A percentile compares a stretch with the other conserved stretches of the same genome.
These are phyloP conservation scores for Laspeyria flexula DNA, from an alignment of 2,888 invertebrate genomes.

Conservation along the genomic window DNA sequence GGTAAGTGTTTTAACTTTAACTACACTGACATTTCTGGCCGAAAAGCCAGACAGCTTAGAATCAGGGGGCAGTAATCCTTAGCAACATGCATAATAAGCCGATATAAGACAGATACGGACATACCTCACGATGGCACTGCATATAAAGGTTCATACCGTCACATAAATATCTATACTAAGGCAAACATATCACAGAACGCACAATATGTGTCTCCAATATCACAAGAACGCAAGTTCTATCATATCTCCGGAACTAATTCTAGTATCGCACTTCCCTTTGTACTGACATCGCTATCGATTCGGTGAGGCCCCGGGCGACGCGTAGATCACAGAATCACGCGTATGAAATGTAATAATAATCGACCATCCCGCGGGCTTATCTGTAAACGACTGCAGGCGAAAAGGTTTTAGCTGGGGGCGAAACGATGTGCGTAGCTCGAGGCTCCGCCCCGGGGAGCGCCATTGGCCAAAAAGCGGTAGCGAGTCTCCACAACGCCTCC, in stretches of 20 bases:
- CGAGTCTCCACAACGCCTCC: constrained; percentile 63
- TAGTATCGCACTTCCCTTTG: constrained; percentile 60
- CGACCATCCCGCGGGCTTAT: constrained; percentile 86
- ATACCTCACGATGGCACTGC: constrained; percentile 86
- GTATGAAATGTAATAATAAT: constrained; percentile 82
- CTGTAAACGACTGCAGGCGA: constrained; percentile 86
- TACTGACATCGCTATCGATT: constrained; percentile 77
- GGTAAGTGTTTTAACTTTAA: too few relatives aligned
- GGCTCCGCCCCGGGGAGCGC: constrained; percentile 81
- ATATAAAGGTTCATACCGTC: constrained; percentile 81
- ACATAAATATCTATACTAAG: constrained; percentile 76
- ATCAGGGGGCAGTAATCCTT: too few relatives aligned
- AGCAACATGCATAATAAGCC: constrained; percentile 24
- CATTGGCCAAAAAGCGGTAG: constrained; percentile 79
- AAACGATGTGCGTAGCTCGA: constrained; percentile 78
- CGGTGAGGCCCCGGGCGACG: constrained; percentile 69
- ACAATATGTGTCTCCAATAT: constrained; percentile 57
- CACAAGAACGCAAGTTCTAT: constrained; percentile 63
- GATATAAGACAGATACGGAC: constrained; percentile 52
- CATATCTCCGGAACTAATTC: constrained; percentile 47
- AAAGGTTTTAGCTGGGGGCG: constrained; percentile 85
- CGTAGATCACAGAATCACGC: constrained; percentile 79
- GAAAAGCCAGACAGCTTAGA: too few relatives aligned
- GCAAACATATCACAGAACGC: constrained; percentile 83
- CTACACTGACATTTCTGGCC: too few relatives aligned